A percentile compares a stretch with the other conserved stretches of the same genome.
Conservation (phyloP, 1,140 invertebrate genomes). For the Bombus fervidus region DNA sequence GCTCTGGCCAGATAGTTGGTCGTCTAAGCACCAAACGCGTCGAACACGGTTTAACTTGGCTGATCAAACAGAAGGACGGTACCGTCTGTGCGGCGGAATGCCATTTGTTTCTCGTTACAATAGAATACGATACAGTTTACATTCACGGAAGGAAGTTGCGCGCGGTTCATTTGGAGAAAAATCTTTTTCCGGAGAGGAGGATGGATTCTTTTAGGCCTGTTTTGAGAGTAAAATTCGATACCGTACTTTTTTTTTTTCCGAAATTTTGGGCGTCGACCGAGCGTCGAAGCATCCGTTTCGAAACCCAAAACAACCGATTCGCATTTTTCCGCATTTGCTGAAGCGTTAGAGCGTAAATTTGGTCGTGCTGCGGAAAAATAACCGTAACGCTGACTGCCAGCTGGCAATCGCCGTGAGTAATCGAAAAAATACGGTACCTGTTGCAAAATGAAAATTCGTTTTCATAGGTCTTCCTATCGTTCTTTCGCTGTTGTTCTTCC, state of each 20-base stretch:
- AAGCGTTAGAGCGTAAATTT: slow-evolving; percentile 35
- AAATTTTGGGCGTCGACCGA: background rate
- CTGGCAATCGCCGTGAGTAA: slow-evolving; percentile 42
- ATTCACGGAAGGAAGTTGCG: background rate
- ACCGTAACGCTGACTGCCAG: slow-evolving; percentile 29
- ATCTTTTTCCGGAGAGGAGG: background rate
- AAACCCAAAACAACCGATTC: slow-evolving; percentile 18
- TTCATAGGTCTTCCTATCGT: background rate
- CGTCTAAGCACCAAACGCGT: slow-evolving; percentile 6
- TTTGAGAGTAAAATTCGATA: background rate
- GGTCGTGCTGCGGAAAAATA: slow-evolving; percentile 29
- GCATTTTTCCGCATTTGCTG: slow-evolving; percentile 27
- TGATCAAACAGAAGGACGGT: background rate
- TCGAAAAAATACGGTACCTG: slow-evolving; percentile 30
- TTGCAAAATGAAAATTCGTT: slow-evolving; percentile 43
- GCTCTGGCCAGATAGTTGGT: background rate
- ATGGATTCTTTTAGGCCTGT: background rate
- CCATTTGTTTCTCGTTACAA: slow-evolving; percentile 15
- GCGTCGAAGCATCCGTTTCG: background rate
- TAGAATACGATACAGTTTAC: background rate
- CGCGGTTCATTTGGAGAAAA: background rate
- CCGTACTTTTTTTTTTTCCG: background rate
- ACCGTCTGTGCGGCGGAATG: background rate
- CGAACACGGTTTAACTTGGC: slow-evolving; percentile 14
- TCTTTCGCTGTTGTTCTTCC: background rate